Evolutionary conservation across 2,888 invertebrate genomes (phyloP), one percentile per base, ranked within the genome.

Genomic region (Volucella zonaria): DNA sequence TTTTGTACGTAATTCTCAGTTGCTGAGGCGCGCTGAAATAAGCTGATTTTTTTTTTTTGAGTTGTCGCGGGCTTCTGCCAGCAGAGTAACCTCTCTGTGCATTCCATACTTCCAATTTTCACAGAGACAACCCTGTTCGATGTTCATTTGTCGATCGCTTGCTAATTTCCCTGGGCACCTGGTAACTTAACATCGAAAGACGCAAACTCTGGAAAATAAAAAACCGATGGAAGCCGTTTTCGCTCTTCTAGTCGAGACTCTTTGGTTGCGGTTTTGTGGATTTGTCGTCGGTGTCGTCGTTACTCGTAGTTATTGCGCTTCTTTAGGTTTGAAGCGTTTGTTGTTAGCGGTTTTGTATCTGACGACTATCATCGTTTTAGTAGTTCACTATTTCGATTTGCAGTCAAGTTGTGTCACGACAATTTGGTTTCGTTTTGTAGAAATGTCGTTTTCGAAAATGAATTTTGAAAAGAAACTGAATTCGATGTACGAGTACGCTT

Each of bases 181-280:
- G 88, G 88, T 89, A 87, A 87, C 88, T 89, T 91, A 91, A 92
- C 92, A 91, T 91, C 90, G 89, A 90, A 91, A 91, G 91, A 92
- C 92, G 92, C 91, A 91, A 91, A 91, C 91, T 90, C 90, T 91
- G 89, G 90, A 88, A 88, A 85, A 85, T 81, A 85, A 85, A 85
- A 83, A 85, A 85, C 64, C 75, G 75, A 64, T 77, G 85, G 85
- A 81, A 81, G 71, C 58, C 47, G 64, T 52, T 67, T 31, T 59
- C 67, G 74, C 80, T 80, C 76, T 80, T 76, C 71, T 58, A 76
- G 40, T 81, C 81, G 81, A 62, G 76, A 76, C 47, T 75, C 81
- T 68, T 78, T 66, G 56, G 6, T 67, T 38, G 59, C 12, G 40
- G 18, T 15, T 75, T 67, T 71, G 68, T 15, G n/a, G 56, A 14